Evolutionary conservation across 2,113 vertebrate genomes (phyloP), one percentile per base, ranked within the genome.

Genomic region (Periophthalmodon schlosseri): DNA sequence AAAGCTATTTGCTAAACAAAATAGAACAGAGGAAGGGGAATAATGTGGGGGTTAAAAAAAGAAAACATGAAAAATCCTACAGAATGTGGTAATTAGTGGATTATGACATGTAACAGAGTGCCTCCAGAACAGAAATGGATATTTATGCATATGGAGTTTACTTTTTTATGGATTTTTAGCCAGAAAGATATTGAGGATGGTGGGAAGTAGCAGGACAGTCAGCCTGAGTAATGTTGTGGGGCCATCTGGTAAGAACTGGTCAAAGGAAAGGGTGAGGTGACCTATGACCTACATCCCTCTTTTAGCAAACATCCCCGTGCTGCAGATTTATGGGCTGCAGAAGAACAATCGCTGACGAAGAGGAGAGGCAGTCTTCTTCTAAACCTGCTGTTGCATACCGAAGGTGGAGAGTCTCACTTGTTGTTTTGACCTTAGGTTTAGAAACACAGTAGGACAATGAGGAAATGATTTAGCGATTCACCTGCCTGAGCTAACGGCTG

Each of bases 171-270:
- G 89, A 73, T 88, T 80, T 87, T 75, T 72, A 85, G 68, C 80
- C 4, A 28, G 23, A 16, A 67, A 82, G 54, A 49, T 77, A 75
- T 74, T 60, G 23, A 60, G 81, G 76, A 80, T 74, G 75, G 68
- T 74, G 69, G 75, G 73, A 78, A 75, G 77, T 77, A 74, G 74
- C 68, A 47, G 75, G 65, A 69, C 78, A 77, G 70, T 93, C 93
- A 92, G 91, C 92, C 92, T 94, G 93, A 94, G 93, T 94, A 94
- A 93, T 81, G 87, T 81, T 84, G 88, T 91, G 88, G 89, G 93
- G 89, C 92, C 92, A 94, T 94, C 94, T 94, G 93, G 92, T 28
- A 21, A 86, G 83, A 78, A 86, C 87, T 89, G 92, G 91, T 83
- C 87, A 89, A 87, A 91, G 89, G 91, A 93, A 89, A 92, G 86